Base-by-base conservation (phyloP, 2,888 invertebrate genomes). In the Pollenia griseotomentosa region DNA sequence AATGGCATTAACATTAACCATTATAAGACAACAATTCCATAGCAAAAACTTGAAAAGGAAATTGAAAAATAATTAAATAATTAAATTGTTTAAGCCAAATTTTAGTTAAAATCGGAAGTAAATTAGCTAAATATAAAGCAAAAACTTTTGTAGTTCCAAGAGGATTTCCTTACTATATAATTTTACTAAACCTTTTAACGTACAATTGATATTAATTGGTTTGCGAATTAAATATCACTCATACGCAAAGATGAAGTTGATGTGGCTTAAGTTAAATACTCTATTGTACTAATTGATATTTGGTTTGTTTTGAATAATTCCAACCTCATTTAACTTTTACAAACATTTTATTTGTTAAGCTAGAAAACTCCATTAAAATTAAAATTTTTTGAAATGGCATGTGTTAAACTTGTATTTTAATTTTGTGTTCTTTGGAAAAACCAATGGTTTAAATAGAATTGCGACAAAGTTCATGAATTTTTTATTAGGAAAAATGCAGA, bases 361-460 rank as follows among this genome's bases (percentile, higher is more conserved):
- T 79, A 86, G 19, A 65, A 53, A 86, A 83, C 11, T 83, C 83
- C 74, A 86, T 86, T 86, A 86, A 33, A n/a, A 11, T 71, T 65
- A 33, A 44, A 77, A 51, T 51, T n/a, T 9, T 12, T 40, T 11
- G 7, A 3, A 44, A 6, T 73, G 33, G 6, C 16, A 55, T 48
- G 16, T 44, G 33, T 12, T 75, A 19, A 0, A 57, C 19, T 19
- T 51, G 12, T 19, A 9, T 59, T 40, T 73, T 12, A 19, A 46
- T 19, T 77, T 16, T 42, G 33, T 40, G 6, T 53, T 42, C 6
- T 14, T 16, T 23, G 23, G 33, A 48, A 9, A 48, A 55, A 33
- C 46, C 8, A 23, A 68, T 40, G 10, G 63, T 23, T 40, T 5
- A 23, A 19, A 40, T 66, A 5, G 42, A 53, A 51, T 12, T 82